These are phyloP conservation scores for Teleogryllus oceanicus DNA, from an alignment of 2,888 invertebrate species.

Conservation along the genomic window DNA sequence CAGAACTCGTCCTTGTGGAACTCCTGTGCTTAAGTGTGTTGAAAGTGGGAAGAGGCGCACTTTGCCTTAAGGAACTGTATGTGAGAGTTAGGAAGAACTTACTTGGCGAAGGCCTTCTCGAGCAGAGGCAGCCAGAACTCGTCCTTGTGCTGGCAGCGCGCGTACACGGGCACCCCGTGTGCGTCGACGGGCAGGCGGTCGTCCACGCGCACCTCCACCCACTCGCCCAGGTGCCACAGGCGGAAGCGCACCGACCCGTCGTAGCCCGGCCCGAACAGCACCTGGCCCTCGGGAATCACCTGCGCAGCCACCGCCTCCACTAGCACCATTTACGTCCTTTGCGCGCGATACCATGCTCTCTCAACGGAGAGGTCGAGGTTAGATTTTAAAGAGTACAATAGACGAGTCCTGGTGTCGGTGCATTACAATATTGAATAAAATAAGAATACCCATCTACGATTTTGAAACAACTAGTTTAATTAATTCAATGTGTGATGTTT, in stretches of 20 bases:
- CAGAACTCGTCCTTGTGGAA: background rate
- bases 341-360: too few species aligned
- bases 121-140: constrained; percentile 60
- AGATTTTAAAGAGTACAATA: too few species aligned
- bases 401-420: too few species aligned
- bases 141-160: constrained; percentile 53
- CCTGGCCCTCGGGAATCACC: background rate
- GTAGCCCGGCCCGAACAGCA: constrained; percentile 23
- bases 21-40: background rate
- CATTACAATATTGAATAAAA: too few species aligned
- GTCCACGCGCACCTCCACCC: constrained; percentile 23
- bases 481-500: too few species aligned
- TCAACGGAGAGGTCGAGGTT: too few species aligned
- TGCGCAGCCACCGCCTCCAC: too few species aligned
- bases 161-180: constrained; percentile 46
- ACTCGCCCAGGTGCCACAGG: constrained; percentile 25
- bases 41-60: background rate
- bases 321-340: too few species aligned
- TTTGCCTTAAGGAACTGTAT: too few species aligned
- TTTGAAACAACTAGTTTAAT: too few species aligned
- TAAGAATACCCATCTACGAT: too few species aligned
- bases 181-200: constrained; percentile 35
- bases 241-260: constrained; percentile 18
- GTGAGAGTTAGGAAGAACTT: constrained; percentile 43
- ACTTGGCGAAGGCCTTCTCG: constrained; percentile 44